Conservation (phyloP, 2,888 invertebrate genomes). For the Arge pagana region DNA sequence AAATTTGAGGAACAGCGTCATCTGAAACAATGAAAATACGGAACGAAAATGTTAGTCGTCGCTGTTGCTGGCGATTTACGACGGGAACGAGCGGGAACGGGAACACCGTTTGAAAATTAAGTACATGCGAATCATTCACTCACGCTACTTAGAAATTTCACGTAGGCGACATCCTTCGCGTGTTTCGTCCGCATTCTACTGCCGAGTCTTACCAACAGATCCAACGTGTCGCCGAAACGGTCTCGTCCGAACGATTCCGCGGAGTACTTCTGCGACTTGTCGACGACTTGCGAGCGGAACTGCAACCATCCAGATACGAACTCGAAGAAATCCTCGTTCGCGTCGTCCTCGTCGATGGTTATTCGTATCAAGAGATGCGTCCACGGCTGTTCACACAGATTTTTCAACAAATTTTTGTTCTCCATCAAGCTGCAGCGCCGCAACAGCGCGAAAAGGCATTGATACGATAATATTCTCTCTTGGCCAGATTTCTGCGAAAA, state of each 20-base stretch:
- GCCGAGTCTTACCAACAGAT: constrained; percentile 11
- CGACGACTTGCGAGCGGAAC: constrained; percentile 2
- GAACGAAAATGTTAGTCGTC: too few species aligned
- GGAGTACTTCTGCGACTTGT: background rate
- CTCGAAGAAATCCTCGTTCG: constrained; percentile 29
- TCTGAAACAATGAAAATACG: too few species aligned
- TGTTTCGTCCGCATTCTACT: too few species aligned
- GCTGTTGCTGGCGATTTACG: too few species aligned
- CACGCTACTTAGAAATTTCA: too few species aligned
- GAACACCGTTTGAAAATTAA: too few species aligned
- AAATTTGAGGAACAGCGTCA: too few species aligned
- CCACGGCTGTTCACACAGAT: constrained; percentile 15
- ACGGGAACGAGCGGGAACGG: too few species aligned
- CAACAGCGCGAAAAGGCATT: constrained; percentile 28
- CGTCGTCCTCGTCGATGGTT: constrained; percentile 7
- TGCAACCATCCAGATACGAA: constrained; percentile 34
- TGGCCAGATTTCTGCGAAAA: background rate
- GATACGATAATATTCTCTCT: constrained; percentile 26
- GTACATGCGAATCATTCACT: too few species aligned
- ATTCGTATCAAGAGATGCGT: constrained; percentile 21
- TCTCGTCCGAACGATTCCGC: constrained; percentile 4
- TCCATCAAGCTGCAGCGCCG: constrained; percentile 23
- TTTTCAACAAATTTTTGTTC: background rate
- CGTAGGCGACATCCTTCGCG: too few species aligned
- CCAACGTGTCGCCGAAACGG: constrained; percentile 13